Conservation (phyloP, 2,113 vertebrate species). For the Malurus melanocephalus region DNA sequence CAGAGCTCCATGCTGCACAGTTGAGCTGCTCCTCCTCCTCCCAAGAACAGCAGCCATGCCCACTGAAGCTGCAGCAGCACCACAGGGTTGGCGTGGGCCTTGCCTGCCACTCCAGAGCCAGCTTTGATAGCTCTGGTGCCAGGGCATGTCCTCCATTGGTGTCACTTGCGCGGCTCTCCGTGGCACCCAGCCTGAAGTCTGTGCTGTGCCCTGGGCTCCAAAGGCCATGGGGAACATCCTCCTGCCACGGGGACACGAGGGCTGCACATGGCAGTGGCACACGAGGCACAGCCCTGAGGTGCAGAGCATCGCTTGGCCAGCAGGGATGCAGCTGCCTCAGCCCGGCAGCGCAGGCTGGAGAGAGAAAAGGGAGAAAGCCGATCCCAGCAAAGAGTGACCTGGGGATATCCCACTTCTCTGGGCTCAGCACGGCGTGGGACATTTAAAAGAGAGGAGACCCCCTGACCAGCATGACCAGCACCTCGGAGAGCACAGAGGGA, state of each 20-base stretch:
- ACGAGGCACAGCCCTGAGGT: rapidly evolving
- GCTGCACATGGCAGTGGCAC: background rate
- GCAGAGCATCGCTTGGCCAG: constrained; percentile 10
- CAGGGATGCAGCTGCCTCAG: background rate
- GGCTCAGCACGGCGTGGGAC: rapidly evolving
- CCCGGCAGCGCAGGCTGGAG: background rate
- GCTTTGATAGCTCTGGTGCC: background rate
- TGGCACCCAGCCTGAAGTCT: background rate
- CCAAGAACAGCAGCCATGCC: background rate
- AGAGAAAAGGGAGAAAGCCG: background rate
- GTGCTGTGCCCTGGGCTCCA: background rate
- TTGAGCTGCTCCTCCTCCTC: background rate
- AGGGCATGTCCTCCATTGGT: rapidly evolving
- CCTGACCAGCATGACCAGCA: background rate
- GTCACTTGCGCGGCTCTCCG: rapidly evolving
- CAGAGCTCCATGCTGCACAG: background rate
- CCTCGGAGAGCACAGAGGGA: rapidly evolving
- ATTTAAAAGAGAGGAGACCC: background rate
- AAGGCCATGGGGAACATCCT: rapidly evolving
- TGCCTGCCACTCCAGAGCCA: rapidly evolving
- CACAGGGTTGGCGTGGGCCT: background rate
- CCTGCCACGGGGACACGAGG: background rate
- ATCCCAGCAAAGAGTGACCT: rapidly evolving
- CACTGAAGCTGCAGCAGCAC: background rate
- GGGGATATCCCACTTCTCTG: rapidly evolving